phyloP scores from a whole-genome alignment of 2,113 vertebrate genomes.

The Chiloscyllium plagiosum region DNA sequence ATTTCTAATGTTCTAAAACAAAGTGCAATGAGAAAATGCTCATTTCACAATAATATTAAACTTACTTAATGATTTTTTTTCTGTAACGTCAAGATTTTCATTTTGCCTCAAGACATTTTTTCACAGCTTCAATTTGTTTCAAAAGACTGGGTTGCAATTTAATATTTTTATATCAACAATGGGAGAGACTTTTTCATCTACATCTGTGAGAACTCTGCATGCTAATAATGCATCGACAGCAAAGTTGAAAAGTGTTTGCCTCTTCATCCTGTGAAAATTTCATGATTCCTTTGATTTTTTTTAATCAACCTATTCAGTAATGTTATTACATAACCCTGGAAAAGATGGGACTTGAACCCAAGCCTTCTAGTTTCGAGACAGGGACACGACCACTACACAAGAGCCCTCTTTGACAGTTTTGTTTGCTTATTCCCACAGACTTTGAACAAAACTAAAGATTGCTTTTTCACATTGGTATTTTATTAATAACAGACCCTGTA shows the following conservation, averaged over 20 bases:
- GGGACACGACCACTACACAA: too few species aligned
- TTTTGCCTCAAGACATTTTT: background rate
- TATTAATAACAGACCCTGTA: background rate
- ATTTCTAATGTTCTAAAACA: background rate
- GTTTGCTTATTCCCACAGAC: background rate
- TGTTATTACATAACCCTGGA: too few species aligned
- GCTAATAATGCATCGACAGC: background rate
- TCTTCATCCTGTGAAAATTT: background rate
- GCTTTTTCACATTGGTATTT: background rate
- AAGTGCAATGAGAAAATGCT: background rate
- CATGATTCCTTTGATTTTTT: background rate
- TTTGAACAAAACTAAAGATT: background rate
- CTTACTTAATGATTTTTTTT: background rate
- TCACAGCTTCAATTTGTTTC: background rate
- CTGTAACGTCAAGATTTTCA: background rate
- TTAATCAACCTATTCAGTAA: too few species aligned
- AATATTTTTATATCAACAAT: background rate
- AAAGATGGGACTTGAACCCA: too few species aligned
- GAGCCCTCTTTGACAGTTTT: too few species aligned
- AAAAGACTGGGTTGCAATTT: background rate
- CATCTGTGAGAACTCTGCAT: background rate
- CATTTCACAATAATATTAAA: background rate
- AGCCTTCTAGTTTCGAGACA: too few species aligned
- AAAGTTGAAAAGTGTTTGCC: background rate
- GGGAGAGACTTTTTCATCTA: background rate